Base-by-base conservation (phyloP, 2,113 vertebrate genomes). In the Speoplatyrhinus poulsoni region DNA sequence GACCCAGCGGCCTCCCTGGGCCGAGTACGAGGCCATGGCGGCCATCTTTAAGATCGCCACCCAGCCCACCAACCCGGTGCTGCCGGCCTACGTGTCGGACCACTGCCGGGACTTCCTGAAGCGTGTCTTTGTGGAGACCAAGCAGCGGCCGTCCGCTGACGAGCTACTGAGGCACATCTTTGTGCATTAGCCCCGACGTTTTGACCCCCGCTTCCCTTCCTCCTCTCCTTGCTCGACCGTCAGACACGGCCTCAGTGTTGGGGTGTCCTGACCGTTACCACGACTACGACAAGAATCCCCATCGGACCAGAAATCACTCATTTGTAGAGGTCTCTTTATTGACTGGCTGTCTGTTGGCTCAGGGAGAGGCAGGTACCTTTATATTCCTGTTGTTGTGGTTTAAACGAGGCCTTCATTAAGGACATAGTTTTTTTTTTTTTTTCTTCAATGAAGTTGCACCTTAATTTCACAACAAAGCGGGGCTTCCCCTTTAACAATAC, bases 21-120 rank as follows among this genome's bases (percentile, higher is more conserved):
- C 98, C 0, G 98, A 99, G 87, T 99, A 95, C 0, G 97, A 99
- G 92, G 98, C 98, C 55, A 99, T 99, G 98, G 98, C 98, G 52
- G 98, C 98, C 92, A 99, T 99, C 91, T 99, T 99, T 89, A 99
- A 99, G 90, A 99, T 99, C 2, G 98, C 98, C 88, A 99, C 97
- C 15, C 97, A 99, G 90, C 95, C 97, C 76, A 99, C 98, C 62
- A 98, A 97, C 86, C 98, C 98, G 4, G 94, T 95, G 82, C 92
- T 99, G 50, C 98, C 98, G 19, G 92, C 91, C 65, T 95, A 98
- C 15, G 95, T 98, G 84, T 99, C 96, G 0, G 97, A 99, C 90
- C 95, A 99, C 75, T 94, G 95, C 84, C 93, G 97, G 19, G 98
- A 99, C 86, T 99, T 99, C 89, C 94, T 99, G 72, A 96, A 95